Base-by-base conservation (phyloP, 2,888 invertebrate species). In the Aspidiotus rigidus region DNA sequence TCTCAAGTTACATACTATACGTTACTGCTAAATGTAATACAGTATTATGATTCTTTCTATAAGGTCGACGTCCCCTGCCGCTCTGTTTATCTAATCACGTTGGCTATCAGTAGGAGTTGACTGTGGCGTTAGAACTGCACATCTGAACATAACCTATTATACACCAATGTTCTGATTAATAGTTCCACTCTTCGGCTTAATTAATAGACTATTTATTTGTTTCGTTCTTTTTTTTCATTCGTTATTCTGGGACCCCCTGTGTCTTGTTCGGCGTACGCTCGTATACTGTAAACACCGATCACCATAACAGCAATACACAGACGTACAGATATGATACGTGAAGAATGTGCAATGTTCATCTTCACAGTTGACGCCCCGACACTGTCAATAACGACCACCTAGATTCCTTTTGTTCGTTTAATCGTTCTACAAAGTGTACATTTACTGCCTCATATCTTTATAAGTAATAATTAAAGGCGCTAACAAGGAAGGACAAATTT, bases 161-260 rank as follows among this genome's bases (percentile, higher is more conserved):
- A 64, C 39, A 28, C 66, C 56, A 41, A 59, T 49, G 42, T 59
- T 59, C 59, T 66, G 66, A 66, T 66, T 66, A 59, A 66, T 66
- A 66, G 66, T 57, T 66, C 66, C 59, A 59, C 66, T 66, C 66
- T 66, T 66, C 17, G 66, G 66, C 57, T 66, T 66, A 66, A 66
- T 66, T 66, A 66, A 66, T 66, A 66, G 66, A 59, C 66, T 44
- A 66, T 66, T 66, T 66, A 66, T 66, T 66, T 66, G 66, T 66
- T 66, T 64, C 64, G 16, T 64, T 64, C 55, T 56, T 42, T 39
- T 64, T 56, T 64, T 59, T 44, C 39, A 13, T 28, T 28, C 59
- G 5, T 8, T 10, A 42, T 44, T 59, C 13, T 17, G 10, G 57
- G 66, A 66, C 66, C 66, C 66, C 66, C 66, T 59, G 57, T 66